phyloP scores from a whole-genome alignment of 92 coral and sea anemone species.

The Palythoa grandiflora region DNA sequence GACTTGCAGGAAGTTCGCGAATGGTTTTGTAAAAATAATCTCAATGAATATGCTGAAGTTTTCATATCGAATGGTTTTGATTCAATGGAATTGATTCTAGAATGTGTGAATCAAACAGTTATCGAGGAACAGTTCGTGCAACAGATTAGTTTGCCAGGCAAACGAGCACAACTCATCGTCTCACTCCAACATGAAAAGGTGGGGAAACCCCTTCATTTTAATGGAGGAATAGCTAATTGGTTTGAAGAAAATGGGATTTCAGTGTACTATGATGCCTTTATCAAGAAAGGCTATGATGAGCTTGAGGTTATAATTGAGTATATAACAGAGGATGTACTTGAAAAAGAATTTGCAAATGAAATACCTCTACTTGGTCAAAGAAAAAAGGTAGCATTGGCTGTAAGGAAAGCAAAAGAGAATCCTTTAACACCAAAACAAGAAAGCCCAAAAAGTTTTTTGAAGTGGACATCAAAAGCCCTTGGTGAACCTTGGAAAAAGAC shows the following conservation, averaged over 20 bases:
- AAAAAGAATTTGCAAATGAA: conserved; percentile 12
- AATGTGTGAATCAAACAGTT: conserved; percentile 50
- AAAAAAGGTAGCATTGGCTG: conserved; percentile 56
- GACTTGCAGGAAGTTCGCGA: conserved; percentile 52
- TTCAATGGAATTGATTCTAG: conserved; percentile 49
- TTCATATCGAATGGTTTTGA: conserved; percentile 60
- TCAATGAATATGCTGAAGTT: conserved; percentile 49
- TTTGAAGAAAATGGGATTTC: conserved; percentile 57
- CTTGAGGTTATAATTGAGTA: neutral
- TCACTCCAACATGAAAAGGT: conserved; percentile 23
- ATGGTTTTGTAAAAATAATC: conserved; percentile 51
- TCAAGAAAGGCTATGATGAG: neutral
- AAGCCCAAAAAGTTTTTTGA: conserved; percentile 26
- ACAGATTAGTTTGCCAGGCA: conserved; percentile 50
- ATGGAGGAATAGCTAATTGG: conserved; percentile 36
- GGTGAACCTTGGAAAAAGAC: conserved; percentile 34
- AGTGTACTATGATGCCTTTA: conserved; percentile 31
- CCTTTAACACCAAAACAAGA: neutral
- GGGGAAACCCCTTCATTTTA: conserved; percentile 3
- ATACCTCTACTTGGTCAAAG: conserved; percentile 42
- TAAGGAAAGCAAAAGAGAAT: conserved; percentile 38
- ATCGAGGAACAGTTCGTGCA: conserved; percentile 45
- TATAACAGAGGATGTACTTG: conserved; percentile 30
- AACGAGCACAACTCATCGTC: conserved; percentile 38
- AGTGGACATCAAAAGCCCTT: conserved; percentile 34